These are phyloP conservation scores for Hecatera dysodea DNA, from an alignment of 2,888 invertebrate genomes.

Conservation along the genomic window DNA sequence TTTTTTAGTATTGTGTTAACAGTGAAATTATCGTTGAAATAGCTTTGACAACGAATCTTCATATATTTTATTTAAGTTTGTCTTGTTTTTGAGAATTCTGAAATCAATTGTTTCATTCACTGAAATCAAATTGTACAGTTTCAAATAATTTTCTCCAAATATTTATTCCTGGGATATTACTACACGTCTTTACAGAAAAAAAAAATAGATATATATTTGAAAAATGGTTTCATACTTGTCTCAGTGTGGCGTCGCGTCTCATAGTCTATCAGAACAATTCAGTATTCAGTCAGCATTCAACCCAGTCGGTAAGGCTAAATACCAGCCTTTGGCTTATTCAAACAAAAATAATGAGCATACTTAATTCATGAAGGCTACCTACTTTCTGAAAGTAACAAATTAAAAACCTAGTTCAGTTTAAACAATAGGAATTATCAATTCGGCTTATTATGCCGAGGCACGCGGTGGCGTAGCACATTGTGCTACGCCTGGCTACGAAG, in stretches of 20 bases:
- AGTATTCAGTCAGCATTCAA: not conserved
- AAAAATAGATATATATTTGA: too few species aligned
- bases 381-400: constrained; percentile 31
- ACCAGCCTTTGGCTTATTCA: not conserved
- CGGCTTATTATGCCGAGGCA: constrained; percentile 82
- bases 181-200: too few species aligned
- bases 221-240: too few species aligned
- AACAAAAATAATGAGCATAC: constrained; percentile 16
- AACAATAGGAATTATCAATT: constrained; percentile 64
- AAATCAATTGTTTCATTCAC: not conserved
- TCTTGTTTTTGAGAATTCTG: too few species aligned
- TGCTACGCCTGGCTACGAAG: constrained; percentile 69
- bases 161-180: too few species aligned
- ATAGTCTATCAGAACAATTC: too few species aligned
- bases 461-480: constrained; percentile 76
- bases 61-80: too few species aligned
- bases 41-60: too few species aligned
- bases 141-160: too few species aligned
- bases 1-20: not conserved
- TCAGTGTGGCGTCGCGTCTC: not conserved
- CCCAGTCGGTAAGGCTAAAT: not conserved
- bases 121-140: not conserved
- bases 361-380: constrained; percentile 17
- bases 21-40: not conserved
- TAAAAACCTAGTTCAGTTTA: constrained; percentile 48